phyloP scores from a whole-genome alignment of 1,140 invertebrate species.

The Heliconius congener region DNA sequence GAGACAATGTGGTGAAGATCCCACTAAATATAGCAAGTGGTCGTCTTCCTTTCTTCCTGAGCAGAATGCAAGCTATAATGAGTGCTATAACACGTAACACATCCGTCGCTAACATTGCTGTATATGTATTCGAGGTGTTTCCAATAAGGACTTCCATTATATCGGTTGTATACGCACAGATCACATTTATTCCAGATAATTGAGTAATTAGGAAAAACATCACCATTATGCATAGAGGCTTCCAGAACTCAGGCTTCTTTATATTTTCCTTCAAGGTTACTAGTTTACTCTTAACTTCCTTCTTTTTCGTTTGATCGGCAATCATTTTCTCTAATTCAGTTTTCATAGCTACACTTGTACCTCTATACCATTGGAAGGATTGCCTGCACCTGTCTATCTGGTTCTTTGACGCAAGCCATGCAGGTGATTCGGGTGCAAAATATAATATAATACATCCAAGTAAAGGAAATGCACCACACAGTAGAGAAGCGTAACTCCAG shows the following conservation, averaged over 20 bases:
- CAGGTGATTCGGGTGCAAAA: constrained; percentile 87
- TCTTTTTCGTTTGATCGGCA: constrained; percentile 62
- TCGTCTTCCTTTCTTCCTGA: constrained; percentile 82
- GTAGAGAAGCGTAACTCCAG: constrained; percentile 82
- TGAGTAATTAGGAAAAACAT: constrained; percentile 84
- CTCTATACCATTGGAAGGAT: constrained; percentile 82
- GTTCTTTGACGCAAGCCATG: constrained; percentile 84
- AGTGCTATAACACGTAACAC: constrained; percentile 84
- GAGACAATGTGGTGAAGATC: constrained; percentile 77
- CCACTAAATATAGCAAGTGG: constrained; percentile 83
- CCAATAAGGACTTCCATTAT: constrained; percentile 82
- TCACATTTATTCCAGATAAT: constrained; percentile 85
- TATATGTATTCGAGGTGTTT: constrained; percentile 77
- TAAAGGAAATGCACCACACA: constrained; percentile 81
- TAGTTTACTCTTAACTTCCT: constrained; percentile 57
- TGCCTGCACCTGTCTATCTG: constrained; percentile 77
- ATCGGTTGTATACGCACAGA: constrained; percentile 87
- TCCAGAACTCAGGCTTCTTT: constrained; percentile 80
- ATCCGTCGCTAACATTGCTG: constrained; percentile 86
- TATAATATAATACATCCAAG: constrained; percentile 75
- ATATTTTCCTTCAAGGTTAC: constrained; percentile 63
- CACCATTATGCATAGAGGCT: constrained; percentile 83
- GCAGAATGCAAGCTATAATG: constrained; percentile 81
- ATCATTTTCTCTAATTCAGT: constrained; percentile 80
- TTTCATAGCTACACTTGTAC: constrained; percentile 69